These are phyloP conservation scores for Epirrhoe alternata DNA, from an alignment of 2,888 invertebrate species.

Conservation along the genomic window DNA sequence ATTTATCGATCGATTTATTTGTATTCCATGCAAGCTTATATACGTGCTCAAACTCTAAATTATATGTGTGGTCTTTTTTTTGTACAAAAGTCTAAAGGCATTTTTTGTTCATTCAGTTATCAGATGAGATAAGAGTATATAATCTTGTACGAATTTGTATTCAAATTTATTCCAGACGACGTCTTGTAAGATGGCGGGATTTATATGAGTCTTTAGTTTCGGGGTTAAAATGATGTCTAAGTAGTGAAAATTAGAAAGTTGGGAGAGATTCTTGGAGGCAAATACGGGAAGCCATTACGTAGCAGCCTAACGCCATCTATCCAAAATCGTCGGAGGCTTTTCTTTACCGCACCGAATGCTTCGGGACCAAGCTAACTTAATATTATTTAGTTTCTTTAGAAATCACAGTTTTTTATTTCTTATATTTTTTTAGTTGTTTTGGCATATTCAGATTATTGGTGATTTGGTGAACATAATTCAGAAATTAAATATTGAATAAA, in stretches of 20 bases:
- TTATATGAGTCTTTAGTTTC: constrained; percentile 25
- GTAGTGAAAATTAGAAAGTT: constrained; percentile 50
- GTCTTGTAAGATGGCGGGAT: constrained; percentile 49
- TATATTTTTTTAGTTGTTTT: background rate
- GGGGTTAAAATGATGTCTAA: constrained; percentile 36
- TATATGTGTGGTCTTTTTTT: constrained; percentile 39
- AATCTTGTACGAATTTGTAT: constrained; percentile 51
- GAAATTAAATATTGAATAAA: background rate
- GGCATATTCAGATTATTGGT: background rate
- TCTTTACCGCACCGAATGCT: constrained; percentile 75
- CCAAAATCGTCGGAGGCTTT: constrained; percentile 82
- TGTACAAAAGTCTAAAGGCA: constrained; percentile 30
- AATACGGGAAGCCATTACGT: constrained; percentile 66
- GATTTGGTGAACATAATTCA: background rate
- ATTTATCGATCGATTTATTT: constrained; percentile 22
- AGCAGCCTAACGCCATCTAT: constrained; percentile 82
- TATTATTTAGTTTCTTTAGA: constrained; percentile 39
- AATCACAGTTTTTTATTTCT: background rate
- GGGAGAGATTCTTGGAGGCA: constrained; percentile 47
- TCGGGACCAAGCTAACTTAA: constrained; percentile 66
- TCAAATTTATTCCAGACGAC: constrained; percentile 60
- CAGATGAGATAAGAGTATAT: constrained; percentile 51
- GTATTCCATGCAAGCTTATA: constrained; percentile 27
- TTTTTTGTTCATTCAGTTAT: constrained; percentile 48
- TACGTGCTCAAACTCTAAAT: constrained; percentile 32